Percentiles rank a stretch among this genome's conserved stretches.
These are phyloP conservation scores for Heterocephalus glaber DNA, from an alignment of 2,113 vertebrate genomes.

Conservation along the genomic window DNA sequence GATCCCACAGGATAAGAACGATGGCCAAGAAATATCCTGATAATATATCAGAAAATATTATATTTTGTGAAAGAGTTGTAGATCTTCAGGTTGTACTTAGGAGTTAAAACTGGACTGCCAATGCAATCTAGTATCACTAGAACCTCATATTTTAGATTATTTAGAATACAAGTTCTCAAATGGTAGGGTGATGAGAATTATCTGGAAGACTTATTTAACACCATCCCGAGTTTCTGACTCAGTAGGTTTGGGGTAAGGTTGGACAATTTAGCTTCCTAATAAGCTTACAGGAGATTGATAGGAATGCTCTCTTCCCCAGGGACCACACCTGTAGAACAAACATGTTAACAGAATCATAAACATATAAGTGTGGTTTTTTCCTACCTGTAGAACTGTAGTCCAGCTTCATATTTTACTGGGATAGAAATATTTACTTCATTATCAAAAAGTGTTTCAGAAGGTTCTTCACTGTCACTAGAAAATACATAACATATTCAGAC, in stretches of 20 bases:
- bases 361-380: conserved; percentile 15
- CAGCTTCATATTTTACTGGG: conserved; percentile 92
- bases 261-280: background rate
- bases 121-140: background rate
- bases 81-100: background rate
- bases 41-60: background rate
- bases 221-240: background rate
- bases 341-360: background rate
- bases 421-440: conserved; percentile 90
- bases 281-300: background rate
- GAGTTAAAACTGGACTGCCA: background rate
- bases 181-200: background rate
- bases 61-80: background rate
- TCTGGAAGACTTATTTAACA: background rate
- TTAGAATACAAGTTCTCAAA: background rate
- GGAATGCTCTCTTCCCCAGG: rapidly evolving
- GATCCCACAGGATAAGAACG: background rate
- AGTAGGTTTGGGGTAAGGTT: background rate
- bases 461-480: conserved; percentile 95
- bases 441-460: conserved; percentile 86
- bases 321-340: background rate
- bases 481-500: background rate
- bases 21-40: background rate
- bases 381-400: conserved; percentile 92
- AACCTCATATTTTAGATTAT: background rate